Percentiles rank a stretch among this genome's conserved stretches.
These are phyloP conservation scores for Dreissena rostriformis DNA, from an alignment of 1,140 invertebrate species.

Conservation along the genomic window DNA sequence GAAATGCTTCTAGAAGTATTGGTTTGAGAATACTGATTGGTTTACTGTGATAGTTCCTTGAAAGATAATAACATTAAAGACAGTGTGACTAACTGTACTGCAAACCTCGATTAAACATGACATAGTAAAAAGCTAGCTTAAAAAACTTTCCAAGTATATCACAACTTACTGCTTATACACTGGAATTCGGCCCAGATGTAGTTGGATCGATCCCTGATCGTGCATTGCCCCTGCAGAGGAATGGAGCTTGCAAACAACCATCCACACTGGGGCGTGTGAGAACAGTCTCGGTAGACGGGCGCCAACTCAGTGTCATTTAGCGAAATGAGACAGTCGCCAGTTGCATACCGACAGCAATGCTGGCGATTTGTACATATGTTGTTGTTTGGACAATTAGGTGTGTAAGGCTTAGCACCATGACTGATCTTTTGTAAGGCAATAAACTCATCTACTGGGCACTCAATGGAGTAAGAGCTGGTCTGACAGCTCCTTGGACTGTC, in stretches of 20 bases:
- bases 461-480: slow-evolving; percentile 38
- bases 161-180: slow-evolving; percentile 44
- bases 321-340: slow-evolving; percentile 40
- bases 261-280: slow-evolving; percentile 39
- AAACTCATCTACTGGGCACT: slow-evolving; percentile 26
- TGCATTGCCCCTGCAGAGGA: slow-evolving; percentile 1
- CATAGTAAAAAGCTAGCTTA: too few species aligned
- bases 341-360: slow-evolving; percentile 26
- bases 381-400: slow-evolving; percentile 34
- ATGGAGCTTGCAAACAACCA: slow-evolving; percentile 47
- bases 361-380: neutral
- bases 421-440: slow-evolving; percentile 30
- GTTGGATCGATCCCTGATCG: slow-evolving; percentile 38
- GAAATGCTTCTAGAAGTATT: too few species aligned
- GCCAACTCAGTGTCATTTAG: slow-evolving; percentile 25
- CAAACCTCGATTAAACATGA: too few species aligned
- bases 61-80: too few species aligned
- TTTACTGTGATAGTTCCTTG: too few species aligned
- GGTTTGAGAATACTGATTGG: too few species aligned
- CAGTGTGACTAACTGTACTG: too few species aligned
- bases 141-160: too few species aligned
- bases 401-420: slow-evolving; percentile 47
- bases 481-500: slow-evolving; percentile 7
- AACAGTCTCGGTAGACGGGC: slow-evolving; percentile 34
- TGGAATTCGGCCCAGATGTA: slow-evolving; percentile 42